phyloP scores from a whole-genome alignment of 2,888 invertebrate genomes.

The Drosophila paramelanica region DNA sequence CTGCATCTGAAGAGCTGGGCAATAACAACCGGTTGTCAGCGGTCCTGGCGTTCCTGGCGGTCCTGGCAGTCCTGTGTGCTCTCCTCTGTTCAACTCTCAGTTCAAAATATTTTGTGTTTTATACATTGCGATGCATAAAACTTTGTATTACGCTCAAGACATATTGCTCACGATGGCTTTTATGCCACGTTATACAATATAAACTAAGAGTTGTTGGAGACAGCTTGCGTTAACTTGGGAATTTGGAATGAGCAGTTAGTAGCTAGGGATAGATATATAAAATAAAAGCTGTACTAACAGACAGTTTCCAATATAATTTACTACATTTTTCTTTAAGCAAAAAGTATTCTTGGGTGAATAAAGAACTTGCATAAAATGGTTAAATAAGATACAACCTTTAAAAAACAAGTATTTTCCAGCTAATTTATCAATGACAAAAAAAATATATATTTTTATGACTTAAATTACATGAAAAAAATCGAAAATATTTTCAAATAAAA shows the following conservation, averaged over 20 bases:
- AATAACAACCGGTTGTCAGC: slow-evolving; percentile 51
- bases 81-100: slow-evolving; percentile 29
- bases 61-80: slow-evolving; percentile 27
- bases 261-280: neutral
- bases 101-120: slow-evolving; percentile 63
- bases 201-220: neutral
- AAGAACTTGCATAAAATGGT: too few relatives aligned
- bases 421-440: too few relatives aligned
- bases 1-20: slow-evolving; percentile 43
- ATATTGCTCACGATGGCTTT: slow-evolving; percentile 23
- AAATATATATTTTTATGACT: too few relatives aligned
- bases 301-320: neutral
- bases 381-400: too few relatives aligned
- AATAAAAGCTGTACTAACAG: neutral
- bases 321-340: too few relatives aligned
- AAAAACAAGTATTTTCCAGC: too few relatives aligned
- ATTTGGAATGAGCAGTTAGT: neutral
- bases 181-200: neutral
- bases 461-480: too few relatives aligned
- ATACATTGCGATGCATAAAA: slow-evolving; percentile 60
- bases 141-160: slow-evolving; percentile 52
- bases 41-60: slow-evolving; percentile 3
- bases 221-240: neutral
- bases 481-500: too few relatives aligned
- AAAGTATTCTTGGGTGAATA: too few relatives aligned